Evolutionary conservation across 2,113 vertebrate species (phyloP).

Genomic region (Prionailurus bengalensis): DNA sequence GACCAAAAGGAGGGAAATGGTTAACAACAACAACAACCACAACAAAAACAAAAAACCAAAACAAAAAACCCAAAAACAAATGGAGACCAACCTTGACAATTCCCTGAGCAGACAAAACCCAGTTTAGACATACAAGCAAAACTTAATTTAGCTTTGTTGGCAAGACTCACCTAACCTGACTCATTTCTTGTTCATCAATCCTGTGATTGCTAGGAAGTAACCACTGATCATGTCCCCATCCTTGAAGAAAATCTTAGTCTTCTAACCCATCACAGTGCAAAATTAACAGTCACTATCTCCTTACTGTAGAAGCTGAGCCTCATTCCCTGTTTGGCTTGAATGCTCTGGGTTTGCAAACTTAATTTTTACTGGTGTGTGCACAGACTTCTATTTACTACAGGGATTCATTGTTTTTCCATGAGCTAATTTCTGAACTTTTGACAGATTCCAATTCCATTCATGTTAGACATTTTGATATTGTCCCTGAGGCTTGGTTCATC

Average conservation of each 20-base stretch:
- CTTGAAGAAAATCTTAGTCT: neutral
- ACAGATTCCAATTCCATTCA: neutral
- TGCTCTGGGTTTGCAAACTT: neutral
- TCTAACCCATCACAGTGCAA: neutral
- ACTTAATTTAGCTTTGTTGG: neutral
- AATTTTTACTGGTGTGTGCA: neutral
- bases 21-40: neutral
- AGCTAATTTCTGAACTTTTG: neutral
- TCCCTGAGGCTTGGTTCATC: neutral
- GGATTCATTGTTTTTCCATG: neutral
- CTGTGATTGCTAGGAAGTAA: neutral
- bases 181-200: neutral
- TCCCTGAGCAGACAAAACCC: neutral
- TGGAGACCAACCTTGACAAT: neutral
- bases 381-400: neutral
- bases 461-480: neutral
- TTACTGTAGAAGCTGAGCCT: neutral
- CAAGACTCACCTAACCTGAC: neutral
- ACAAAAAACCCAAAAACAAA: too few species aligned
- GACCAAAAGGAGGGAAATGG: neutral
- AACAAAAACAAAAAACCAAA: too few species aligned
- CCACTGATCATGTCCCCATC: neutral
- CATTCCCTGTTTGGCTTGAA: neutral
- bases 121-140: neutral
- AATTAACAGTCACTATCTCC: neutral